Evolutionary conservation across 1,140 invertebrate genomes (phyloP), one percentile per base, ranked within the genome.

Genomic region (Pseudomyrmex gracilis): DNA sequence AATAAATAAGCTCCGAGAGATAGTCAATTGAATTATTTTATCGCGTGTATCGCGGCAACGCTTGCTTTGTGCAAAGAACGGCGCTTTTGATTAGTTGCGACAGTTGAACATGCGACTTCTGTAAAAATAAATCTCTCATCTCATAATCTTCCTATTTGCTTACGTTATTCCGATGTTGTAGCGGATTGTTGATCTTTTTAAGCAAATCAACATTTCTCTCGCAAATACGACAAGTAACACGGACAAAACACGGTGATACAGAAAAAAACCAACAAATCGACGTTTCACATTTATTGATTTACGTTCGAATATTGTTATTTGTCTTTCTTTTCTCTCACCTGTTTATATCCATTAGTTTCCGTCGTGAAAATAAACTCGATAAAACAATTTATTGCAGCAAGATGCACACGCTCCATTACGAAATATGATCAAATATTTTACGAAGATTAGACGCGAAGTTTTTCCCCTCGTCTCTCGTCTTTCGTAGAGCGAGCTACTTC

Each of bases 31-130:
- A 45, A 77, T 57, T 67, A 67, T 77, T 57, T 15, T 34, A 17
- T 45, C 1, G 34, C 5, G 43, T 17, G 8, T 10, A 3, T 77
- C 47, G 57, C 55, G 15, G 13, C 20, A n/a, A n/a, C 58, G 12
- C 34, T 43, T 61, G 20, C 5, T 3, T 34, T 2, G 8, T 43
- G 2, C 22, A 0, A 0, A 66, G 3, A 45, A 15, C 43, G 12
- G 34, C 34, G 34, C 34, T 34, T 57, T 66, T 67, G 51, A 77
- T 77, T 77, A 55, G 57, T 67, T 67, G 1, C n/a, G 17, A 55
- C 47, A 51, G 15, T 0, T 5, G 73, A 74, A 43, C n/a, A 17
- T n/a, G 2, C 22, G 57, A 8, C 0, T 51, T 2, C 3, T 5
- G 10, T 43, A 61, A 5, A 17, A 24, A 12, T 60, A 60, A n/a